Percentiles rank a stretch among this genome's conserved stretches.
Evolutionary conservation across 1,140 invertebrate genomes (phyloP).

Genomic region (Ooceraea biroi): DNA sequence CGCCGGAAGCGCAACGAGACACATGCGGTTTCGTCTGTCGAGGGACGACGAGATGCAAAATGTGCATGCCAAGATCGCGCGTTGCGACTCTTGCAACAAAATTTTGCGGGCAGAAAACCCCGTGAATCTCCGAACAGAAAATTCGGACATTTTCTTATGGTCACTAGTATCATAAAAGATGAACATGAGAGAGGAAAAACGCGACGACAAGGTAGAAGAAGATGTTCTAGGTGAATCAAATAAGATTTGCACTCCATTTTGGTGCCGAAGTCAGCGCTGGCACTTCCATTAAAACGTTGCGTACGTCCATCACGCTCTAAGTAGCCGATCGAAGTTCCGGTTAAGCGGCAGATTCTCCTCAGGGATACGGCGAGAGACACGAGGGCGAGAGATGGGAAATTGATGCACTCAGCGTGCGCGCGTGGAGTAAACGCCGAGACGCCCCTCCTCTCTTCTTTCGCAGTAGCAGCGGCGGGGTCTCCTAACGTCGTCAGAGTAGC

Average conservation of each 20-base stretch:
- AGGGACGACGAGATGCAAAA: background rate
- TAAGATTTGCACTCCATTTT: background rate
- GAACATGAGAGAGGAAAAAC: background rate
- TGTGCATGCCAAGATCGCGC: background rate
- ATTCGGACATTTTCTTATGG: background rate
- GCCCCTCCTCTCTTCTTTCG: constrained; percentile 20
- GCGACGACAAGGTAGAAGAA: too few species aligned
- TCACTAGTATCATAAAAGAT: background rate
- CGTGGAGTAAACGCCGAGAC: constrained; percentile 14
- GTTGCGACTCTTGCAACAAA: background rate
- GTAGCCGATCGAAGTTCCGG: constrained; percentile 35
- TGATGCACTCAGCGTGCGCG: constrained; percentile 43
- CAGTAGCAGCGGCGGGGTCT: background rate
- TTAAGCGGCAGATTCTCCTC: constrained; percentile 17
- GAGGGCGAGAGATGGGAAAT: constrained; percentile 30
- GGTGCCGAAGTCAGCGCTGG: background rate
- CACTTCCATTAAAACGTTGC: constrained; percentile 3
- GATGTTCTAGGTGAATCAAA: background rate
- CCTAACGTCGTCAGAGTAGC: constrained; percentile 13
- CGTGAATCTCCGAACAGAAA: too few species aligned
- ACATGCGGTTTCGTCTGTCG: background rate
- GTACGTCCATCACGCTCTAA: constrained; percentile 18
- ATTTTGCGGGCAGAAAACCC: background rate
- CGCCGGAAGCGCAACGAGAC: background rate
- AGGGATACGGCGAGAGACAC: background rate